Base-by-base conservation (phyloP, 2,797 vertebrate genomes). In the Orestias chungarensis region DNA sequence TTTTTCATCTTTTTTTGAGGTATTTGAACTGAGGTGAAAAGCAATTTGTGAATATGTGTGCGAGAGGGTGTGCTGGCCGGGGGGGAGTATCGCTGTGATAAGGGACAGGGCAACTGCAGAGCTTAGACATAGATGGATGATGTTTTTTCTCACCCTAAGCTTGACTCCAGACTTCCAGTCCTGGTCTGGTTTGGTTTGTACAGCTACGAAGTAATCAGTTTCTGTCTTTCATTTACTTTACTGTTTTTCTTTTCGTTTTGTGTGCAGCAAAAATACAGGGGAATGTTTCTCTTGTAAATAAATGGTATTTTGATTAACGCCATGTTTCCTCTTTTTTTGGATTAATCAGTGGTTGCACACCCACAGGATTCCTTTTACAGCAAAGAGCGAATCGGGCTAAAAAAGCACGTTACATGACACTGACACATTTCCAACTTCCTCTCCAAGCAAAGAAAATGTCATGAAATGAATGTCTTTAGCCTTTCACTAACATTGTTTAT, bases 101-200 rank as follows among this genome's bases (percentile, higher is more conserved):
- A 93, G 88, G 91, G 92, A 93, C 91, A 90, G 82, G 68, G 84
- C 59, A 88, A 88, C 86, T 82, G 85, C 71, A 79, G 81, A 68
- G 59, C 78, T 83, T 8, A 27, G 92, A 92, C 91, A 85, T 70
- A 91, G 92, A 93, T 87, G 84, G 88, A 93, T 91, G 89, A 84
- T 93, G 90, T 92, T 93, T 89, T 68, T 89, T 87, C 89, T 91
- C 91, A 73, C 88, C 89, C 91, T 79, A 38, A 83, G 54, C 80
- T 64, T 82, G 80, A 71, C 81, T 91, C 76, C 59, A 62, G 81
- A 84, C 90, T 90, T 89, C 76, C 74, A 82, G 74, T 85, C 71
- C 78, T 82, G 69, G 47, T 82, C 54, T 80, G 49, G 64, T 62
- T 71, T 80, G 49, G 64, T 62, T 71, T 70, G 49, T 38, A 59